A percentile compares a stretch with the other conserved stretches of the same genome.
These are phyloP conservation scores for Formicarius rufipectus DNA, from an alignment of 2,113 vertebrate species.

Conservation along the genomic window DNA sequence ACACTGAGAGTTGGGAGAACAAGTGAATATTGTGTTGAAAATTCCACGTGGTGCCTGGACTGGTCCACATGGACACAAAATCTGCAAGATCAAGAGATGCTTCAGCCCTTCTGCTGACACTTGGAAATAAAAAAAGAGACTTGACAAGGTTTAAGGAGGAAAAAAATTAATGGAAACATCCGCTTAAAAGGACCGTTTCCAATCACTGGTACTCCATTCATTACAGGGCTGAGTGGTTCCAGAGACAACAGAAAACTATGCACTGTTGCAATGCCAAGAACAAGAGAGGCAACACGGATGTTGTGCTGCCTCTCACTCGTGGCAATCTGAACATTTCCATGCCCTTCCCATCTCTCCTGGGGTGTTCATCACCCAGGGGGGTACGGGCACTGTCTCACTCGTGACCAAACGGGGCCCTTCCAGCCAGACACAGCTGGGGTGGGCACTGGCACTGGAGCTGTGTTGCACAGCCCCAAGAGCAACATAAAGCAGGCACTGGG, in stretches of 20 bases:
- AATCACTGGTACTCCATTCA: constrained; percentile 81
- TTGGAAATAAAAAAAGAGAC: constrained; percentile 68
- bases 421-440: background rate
- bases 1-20: background rate
- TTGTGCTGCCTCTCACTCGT: constrained; percentile 66
- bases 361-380: background rate
- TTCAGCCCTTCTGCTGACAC: constrained; percentile 72
- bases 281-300: constrained; percentile 69
- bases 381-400: background rate
- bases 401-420: background rate
- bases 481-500: background rate
- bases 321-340: constrained; percentile 36
- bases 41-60: constrained; percentile 42
- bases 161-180: constrained; percentile 81
- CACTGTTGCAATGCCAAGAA: constrained; percentile 77
- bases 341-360: constrained; percentile 25
- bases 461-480: background rate
- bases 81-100: constrained; percentile 74
- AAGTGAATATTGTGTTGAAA: constrained; percentile 58
- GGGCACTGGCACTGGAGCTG: background rate
- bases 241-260: constrained; percentile 78
- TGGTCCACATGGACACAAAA: constrained; percentile 6
- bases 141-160: constrained; percentile 70
- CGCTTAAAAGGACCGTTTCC: constrained; percentile 71
- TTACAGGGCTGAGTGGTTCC: constrained; percentile 79